Percentiles rank a stretch among this genome's conserved stretches.
These are phyloP conservation scores for Scaptomyza tumidula DNA, from an alignment of 2,888 invertebrate species.

Conservation along the genomic window DNA sequence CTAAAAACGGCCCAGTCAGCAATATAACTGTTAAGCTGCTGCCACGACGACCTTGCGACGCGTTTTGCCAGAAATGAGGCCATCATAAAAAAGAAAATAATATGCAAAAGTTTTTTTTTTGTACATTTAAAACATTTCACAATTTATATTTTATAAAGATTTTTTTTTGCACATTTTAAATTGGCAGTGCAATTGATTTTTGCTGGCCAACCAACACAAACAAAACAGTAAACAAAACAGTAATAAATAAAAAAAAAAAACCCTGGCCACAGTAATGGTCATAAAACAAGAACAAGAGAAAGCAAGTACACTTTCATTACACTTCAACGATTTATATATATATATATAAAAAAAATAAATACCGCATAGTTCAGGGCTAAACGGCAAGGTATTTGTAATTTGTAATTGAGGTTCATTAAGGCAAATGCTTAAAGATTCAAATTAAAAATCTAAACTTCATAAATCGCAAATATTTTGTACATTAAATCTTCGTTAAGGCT, in stretches of 20 bases:
- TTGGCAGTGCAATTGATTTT: conserved; percentile 55
- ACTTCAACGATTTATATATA: conserved; percentile 34
- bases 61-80: conserved; percentile 36
- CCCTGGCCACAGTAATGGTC: conserved; percentile 37
- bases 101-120: conserved; percentile 24
- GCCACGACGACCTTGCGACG: conserved; percentile 36
- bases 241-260: conserved; percentile 15
- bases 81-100: conserved; percentile 41
- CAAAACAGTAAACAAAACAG: too few species aligned
- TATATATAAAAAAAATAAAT: conserved; percentile 20
- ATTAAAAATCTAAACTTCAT: too few species aligned
- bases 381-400: background rate
- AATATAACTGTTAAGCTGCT: background rate
- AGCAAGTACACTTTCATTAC: conserved; percentile 42
- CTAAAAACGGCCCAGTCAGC: conserved; percentile 49
- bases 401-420: background rate
- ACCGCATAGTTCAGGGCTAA: conserved; percentile 20
- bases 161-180: conserved; percentile 32
- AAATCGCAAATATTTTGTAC: too few species aligned
- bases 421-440: too few species aligned
- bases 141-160: conserved; percentile 23
- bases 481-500: too few species aligned
- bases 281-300: conserved; percentile 10
- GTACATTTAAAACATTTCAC: conserved; percentile 55
- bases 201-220: conserved; percentile 19